These are phyloP conservation scores for Stenotaenia linearis DNA, from an alignment of 2,888 invertebrate genomes.

Conservation along the genomic window DNA sequence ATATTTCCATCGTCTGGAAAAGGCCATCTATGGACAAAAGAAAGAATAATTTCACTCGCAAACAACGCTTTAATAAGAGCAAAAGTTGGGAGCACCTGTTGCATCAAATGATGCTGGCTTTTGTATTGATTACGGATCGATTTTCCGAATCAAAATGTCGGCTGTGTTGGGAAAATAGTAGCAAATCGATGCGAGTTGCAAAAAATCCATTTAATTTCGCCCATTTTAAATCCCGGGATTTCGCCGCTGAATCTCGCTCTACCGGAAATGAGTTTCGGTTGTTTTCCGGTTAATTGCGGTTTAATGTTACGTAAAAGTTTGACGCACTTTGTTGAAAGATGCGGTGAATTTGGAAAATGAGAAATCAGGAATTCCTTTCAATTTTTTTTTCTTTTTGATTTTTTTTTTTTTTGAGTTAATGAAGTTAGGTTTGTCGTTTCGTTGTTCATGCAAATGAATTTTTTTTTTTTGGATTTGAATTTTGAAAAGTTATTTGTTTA, in stretches of 20 bases:
- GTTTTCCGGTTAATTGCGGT: not conserved
- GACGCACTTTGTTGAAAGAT: too few relatives aligned
- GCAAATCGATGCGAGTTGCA: not conserved
- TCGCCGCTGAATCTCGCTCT: not conserved
- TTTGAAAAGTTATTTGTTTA: too few relatives aligned
- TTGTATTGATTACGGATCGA: not conserved
- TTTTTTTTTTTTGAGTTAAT: too few relatives aligned
- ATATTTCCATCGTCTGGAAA: conserved; percentile 41
- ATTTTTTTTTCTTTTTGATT: too few relatives aligned
- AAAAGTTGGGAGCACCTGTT: not conserved
- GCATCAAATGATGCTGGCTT: not conserved
- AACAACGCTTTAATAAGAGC: not conserved
- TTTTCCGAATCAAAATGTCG: not conserved
- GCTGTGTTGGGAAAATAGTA: not conserved
- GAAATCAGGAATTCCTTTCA: too few relatives aligned
- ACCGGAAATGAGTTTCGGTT: not conserved
- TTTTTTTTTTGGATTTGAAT: too few relatives aligned
- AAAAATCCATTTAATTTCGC: not conserved
- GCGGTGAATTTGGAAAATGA: too few relatives aligned
- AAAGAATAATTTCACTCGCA: not conserved
- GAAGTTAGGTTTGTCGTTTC: too few relatives aligned
- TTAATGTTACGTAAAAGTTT: too few relatives aligned
- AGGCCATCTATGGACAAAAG: conserved; percentile 39
- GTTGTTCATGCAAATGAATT: too few relatives aligned
- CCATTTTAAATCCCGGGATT: not conserved